phyloP scores from a whole-genome alignment of 2,797 vertebrate species.

The Serranus cabrilla region DNA sequence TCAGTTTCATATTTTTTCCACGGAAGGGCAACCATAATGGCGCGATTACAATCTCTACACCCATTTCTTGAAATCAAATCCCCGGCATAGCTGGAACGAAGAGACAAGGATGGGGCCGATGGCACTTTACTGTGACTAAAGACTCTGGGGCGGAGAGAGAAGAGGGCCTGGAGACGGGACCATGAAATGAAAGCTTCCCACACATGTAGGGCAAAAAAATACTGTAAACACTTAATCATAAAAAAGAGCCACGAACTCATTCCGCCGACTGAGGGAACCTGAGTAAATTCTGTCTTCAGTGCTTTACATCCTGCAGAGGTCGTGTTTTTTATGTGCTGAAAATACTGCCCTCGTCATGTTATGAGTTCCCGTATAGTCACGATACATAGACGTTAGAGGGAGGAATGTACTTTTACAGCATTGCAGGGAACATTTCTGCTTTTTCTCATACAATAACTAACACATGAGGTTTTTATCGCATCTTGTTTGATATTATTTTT shows the following conservation, averaged over 20 bases:
- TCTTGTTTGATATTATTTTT: conserved; percentile 70
- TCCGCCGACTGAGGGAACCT: conserved; percentile 30
- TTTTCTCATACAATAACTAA: conserved; percentile 54
- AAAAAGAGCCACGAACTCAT: conserved; percentile 35
- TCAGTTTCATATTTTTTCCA: conserved; percentile 47
- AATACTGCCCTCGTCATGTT: conserved; percentile 44
- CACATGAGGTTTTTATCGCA: conserved; percentile 62
- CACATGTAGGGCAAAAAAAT: conserved; percentile 58
- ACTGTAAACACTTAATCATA: conserved; percentile 28
- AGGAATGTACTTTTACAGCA: conserved; percentile 72
- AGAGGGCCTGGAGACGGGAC: conserved; percentile 55
- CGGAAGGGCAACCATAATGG: conserved; percentile 67
- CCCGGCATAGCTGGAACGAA: conserved; percentile 78
- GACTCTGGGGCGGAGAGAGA: conserved; percentile 52
- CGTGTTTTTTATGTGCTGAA: conserved; percentile 68
- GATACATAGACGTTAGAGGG: conserved; percentile 8
- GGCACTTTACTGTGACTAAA: conserved; percentile 81
- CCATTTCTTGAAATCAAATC: conserved; percentile 81
- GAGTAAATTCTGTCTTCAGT: conserved; percentile 40
- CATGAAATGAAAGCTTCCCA: conserved; percentile 53
- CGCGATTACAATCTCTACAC: conserved; percentile 83
- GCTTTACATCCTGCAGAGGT: conserved; percentile 65
- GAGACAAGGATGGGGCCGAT: conserved; percentile 67
- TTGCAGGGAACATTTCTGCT: conserved; percentile 58
- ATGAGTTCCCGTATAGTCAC: conserved; percentile 26